These are phyloP conservation scores for Gandaritis pyraliata DNA, from an alignment of 2,888 invertebrate genomes.

Conservation along the genomic window DNA sequence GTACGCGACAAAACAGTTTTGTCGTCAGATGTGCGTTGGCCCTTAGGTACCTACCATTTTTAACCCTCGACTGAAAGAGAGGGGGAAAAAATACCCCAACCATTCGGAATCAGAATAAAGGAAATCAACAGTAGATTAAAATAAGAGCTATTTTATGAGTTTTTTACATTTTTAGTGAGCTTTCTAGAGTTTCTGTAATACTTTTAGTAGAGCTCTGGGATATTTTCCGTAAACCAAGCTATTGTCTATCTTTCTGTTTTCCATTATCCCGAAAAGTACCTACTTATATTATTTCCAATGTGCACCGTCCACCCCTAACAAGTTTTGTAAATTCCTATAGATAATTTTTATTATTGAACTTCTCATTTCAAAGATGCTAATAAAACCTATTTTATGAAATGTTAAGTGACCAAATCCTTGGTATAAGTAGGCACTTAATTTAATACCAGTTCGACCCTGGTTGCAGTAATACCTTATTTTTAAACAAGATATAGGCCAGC, in stretches of 20 bases:
- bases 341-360: conserved; percentile 28
- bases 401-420: conserved; percentile 32
- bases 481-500: conserved; percentile 12
- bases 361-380: conserved; percentile 23
- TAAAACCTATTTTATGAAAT: conserved; percentile 29
- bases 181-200: neutral
- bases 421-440: conserved; percentile 15
- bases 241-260: no score
- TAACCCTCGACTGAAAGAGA: no score
- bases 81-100: no score
- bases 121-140: no score
- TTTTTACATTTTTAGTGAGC: neutral
- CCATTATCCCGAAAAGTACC: no score
- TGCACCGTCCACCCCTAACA: neutral
- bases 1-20: no score
- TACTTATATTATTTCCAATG: neutral
- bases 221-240: no score
- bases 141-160: no score
- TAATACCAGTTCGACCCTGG: conserved; percentile 30
- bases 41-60: no score
- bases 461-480: conserved; percentile 21
- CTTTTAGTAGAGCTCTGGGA: no score
- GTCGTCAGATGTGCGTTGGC: no score
- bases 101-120: no score
- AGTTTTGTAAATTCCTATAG: neutral